Base-by-base conservation (phyloP, 2,113 vertebrate species). In the Dipodomys stephensi region DNA sequence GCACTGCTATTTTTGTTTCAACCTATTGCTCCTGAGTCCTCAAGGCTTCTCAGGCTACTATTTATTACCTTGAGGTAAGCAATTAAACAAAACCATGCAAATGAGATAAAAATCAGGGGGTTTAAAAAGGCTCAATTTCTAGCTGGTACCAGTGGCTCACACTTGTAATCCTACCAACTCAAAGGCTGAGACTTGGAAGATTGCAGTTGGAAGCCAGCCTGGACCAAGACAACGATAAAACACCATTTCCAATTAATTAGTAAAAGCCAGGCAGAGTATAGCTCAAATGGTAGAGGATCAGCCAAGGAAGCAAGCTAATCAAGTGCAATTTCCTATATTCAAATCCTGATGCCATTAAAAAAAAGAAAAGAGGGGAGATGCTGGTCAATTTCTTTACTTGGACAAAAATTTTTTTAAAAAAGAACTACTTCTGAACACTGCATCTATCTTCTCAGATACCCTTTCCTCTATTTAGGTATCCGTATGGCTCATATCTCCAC, bases 351-450 rank as follows among this genome's bases (percentile, higher is more conserved):
- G 53, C 53, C 53, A 39, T 6, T 57, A 13, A 18, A 57, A 57
- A 57, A 57, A 57, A 57, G 18, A 57, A 39, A 6, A 57, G 15
- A 13, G 53, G 16, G 15, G 53, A 16, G 53, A 57, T 57, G 2
- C 15, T 57, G 4, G 62, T 25, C 62, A 57, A 23, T 73, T 93
- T 87, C 62, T 87, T 64, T 91, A 64, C 3, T 25, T 1, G 92
- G 77, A 93, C 27, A 81, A 79, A 91, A 53, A 57, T 39, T 39
- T 39, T 39, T 7, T 32, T 49, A 85, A 9, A 11, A 53, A 53
- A 53, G 9, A 53, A 93, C 53, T 80, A 49, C 91, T 91, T 85
- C 74, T 82, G 44, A 88, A 90, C 84, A 60, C 18, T 60, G 6
- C 28, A 72, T 78, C 39, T 23, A 39, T 91, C 57, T 94, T 68